phyloP scores from a whole-genome alignment of 1,140 invertebrate genomes.

The Leguminivora glycinivorella region DNA sequence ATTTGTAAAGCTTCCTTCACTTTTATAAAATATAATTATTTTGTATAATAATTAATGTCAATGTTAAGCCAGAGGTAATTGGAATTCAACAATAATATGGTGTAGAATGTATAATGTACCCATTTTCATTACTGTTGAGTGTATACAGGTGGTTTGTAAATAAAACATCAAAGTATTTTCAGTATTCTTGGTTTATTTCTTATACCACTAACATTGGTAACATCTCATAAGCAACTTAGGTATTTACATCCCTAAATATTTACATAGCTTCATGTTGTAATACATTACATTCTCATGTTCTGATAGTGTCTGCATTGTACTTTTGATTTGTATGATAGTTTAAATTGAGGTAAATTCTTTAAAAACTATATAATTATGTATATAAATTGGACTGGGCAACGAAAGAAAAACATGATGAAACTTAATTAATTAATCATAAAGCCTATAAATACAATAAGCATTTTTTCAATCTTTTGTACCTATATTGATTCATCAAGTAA shows the following conservation, averaged over 20 bases:
- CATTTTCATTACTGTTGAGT: background rate
- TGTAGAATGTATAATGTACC: background rate
- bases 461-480: background rate
- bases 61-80: background rate
- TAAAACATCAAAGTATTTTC: constrained; percentile 24
- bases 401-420: too few species aligned
- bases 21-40: too few species aligned
- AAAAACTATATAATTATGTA: background rate
- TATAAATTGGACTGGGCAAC: background rate
- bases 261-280: background rate
- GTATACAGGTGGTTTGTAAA: constrained; percentile 8
- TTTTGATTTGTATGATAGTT: background rate
- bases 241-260: constrained; percentile 27
- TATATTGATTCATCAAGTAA: background rate
- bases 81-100: background rate
- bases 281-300: background rate
- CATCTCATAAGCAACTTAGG: constrained; percentile 18
- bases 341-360: background rate
- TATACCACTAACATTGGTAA: constrained; percentile 19
- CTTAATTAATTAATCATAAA: too few species aligned
- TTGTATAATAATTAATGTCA: too few species aligned
- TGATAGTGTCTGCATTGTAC: background rate
- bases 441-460: background rate
- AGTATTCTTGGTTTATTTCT: constrained; percentile 24
- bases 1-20: too few species aligned